Evolutionary conservation across 2,888 invertebrate species (phyloP), one percentile per base, ranked within the genome.

Genomic region (Drosophila helvetica): DNA sequence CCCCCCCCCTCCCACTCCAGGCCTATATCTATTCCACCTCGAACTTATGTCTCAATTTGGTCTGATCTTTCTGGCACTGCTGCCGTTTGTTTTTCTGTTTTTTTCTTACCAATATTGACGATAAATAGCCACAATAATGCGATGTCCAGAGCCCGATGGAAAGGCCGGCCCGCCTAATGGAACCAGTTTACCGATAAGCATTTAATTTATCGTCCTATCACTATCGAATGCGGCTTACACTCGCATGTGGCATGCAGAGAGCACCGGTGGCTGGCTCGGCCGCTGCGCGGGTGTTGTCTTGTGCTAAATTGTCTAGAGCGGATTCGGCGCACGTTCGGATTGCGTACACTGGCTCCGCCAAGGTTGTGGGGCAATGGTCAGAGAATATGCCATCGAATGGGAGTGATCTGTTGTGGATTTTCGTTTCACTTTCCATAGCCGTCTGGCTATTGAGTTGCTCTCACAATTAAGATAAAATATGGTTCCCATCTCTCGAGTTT

Each of bases 101-200:
- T 10, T 2, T 38, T 38, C 38, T 15, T 38, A 6, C 38, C 38
- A 15, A 38, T 38, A 38, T 38, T 58, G 57, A 61, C 80, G 73
- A 74, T 82, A 86, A 86, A 87, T 74, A 64, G 59, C 54, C 38
- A 63, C 67, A 73, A 53, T 70, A 64, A 56, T 54, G 63, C 54
- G 55, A 66, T 75, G 61, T 59, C 72, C 55, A 43, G 45, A 8
- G 25, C 54, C 42, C 42, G 50, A n/a, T n/a, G n/a, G 67, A 33
- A 12, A 42, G 15, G 19, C 38, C 50, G 15, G 48, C 30, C 42
- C 42, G 50, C 63, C 83, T 88, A 88, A 85, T 85, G 87, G 89
- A 88, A 85, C 85, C 87, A 86, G 85, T 88, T 88, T 74, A 42
- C 27, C 63, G 88, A 86, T 82, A 82, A 85, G 57, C 88, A 73